Percentiles rank a stretch among this genome's conserved stretches.
These are phyloP conservation scores for Drosophila cyrtoloma DNA, from an alignment of 2,888 invertebrate species.

Conservation along the genomic window DNA sequence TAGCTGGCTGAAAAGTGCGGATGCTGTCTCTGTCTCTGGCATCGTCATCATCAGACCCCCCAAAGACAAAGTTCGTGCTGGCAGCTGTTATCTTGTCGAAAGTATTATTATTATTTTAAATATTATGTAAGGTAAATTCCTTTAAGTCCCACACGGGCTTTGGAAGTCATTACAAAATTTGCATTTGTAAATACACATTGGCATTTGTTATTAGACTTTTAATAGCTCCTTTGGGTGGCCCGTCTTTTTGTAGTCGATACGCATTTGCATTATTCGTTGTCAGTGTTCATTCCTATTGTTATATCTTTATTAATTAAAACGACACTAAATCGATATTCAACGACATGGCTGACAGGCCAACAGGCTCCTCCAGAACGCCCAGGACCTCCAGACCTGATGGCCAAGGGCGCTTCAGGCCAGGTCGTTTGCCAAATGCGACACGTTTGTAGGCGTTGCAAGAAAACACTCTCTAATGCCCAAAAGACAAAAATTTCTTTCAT, in stretches of 20 bases:
- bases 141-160: conserved; percentile 47
- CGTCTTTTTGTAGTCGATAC: conserved; percentile 14
- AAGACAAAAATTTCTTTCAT: conserved; percentile 49
- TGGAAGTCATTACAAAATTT: conserved; percentile 63
- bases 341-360: conserved; percentile 41
- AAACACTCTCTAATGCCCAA: conserved; percentile 42
- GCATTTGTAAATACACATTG: conserved; percentile 72
- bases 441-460: conserved; percentile 51
- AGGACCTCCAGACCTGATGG: conserved; percentile 5
- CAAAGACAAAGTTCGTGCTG: conserved; percentile 1
- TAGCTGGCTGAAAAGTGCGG: conserved; percentile 25
- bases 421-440: conserved; percentile 59
- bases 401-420: conserved; percentile 25
- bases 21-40: conserved; percentile 27
- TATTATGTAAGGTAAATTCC: conserved; percentile 66
- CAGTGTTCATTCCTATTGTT: conserved; percentile 34
- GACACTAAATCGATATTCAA: conserved; percentile 62
- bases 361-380: conserved; percentile 3
- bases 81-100: conserved; percentile 34
- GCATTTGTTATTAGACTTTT: conserved; percentile 62
- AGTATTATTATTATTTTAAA: conserved; percentile 49
- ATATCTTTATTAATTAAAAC: conserved; percentile 69
- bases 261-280: conserved; percentile 61
- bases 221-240: not conserved
- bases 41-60: not conserved